phyloP scores from a whole-genome alignment of 2,888 invertebrate species.

The Acheta domesticus region DNA sequence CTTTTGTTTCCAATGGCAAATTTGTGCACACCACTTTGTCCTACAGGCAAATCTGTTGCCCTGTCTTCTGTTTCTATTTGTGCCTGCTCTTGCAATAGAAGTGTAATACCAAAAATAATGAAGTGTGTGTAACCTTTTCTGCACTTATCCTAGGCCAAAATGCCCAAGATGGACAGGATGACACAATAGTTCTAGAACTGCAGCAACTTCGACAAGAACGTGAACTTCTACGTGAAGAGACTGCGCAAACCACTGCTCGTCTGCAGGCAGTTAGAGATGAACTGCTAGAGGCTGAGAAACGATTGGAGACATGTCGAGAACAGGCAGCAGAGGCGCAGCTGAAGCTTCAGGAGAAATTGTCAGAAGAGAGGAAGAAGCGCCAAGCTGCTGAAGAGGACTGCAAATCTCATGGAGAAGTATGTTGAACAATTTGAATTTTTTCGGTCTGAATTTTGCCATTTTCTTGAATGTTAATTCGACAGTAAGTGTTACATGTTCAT shows the following conservation, averaged over 20 bases:
- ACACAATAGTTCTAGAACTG: conserved; percentile 28
- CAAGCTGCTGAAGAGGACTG: conserved; percentile 50
- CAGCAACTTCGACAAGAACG: conserved; percentile 50
- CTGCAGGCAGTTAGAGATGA: conserved; percentile 50
- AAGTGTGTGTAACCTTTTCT: too few relatives aligned
- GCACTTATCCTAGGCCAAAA: too few relatives aligned
- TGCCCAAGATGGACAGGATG: conserved; percentile 21
- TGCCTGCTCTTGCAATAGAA: too few relatives aligned
- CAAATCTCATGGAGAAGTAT: conserved; percentile 48
- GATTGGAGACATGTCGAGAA: conserved; percentile 50
- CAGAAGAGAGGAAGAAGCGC: conserved; percentile 46
- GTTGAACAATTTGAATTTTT: not conserved
- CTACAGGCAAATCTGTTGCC: too few relatives aligned
- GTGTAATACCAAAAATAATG: too few relatives aligned
- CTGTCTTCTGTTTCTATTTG: too few relatives aligned
- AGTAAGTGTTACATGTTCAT: too few relatives aligned
- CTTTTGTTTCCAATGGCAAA: too few relatives aligned
- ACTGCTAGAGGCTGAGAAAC: conserved; percentile 50
- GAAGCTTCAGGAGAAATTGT: conserved; percentile 51
- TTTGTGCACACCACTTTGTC: too few relatives aligned
- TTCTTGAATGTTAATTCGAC: too few relatives aligned
- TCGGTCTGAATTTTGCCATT: too few relatives aligned
- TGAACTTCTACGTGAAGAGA: conserved; percentile 57
- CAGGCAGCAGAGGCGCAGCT: conserved; percentile 47
- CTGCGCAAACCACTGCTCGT: conserved; percentile 52